Percentiles rank a stretch among this genome's conserved stretches.
Conservation (phyloP, 1,140 invertebrate species). For the Hyphantria cunea region DNA sequence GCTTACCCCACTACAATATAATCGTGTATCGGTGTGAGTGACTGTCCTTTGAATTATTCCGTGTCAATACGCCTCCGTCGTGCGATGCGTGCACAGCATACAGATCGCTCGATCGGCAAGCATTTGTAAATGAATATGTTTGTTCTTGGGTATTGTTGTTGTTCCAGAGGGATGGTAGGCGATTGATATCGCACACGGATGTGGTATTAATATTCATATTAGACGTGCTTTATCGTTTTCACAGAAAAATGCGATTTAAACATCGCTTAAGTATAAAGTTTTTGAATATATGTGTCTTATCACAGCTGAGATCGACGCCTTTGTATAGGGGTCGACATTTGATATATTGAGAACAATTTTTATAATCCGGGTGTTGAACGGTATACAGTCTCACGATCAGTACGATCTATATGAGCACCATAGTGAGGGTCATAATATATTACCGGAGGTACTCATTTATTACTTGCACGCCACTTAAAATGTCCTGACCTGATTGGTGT, state of each 20-base stretch:
- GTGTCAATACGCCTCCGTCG: constrained; percentile 57
- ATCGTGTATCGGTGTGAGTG: constrained; percentile 52
- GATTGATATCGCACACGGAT: constrained; percentile 58
- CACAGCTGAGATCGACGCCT: background rate
- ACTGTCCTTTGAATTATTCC: constrained; percentile 52
- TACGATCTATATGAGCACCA: constrained; percentile 29
- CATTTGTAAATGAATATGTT: constrained; percentile 59
- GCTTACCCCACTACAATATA: constrained; percentile 39
- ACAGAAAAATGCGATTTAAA: background rate
- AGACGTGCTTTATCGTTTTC: constrained; percentile 33
- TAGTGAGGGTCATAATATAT: constrained; percentile 46
- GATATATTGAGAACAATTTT: no score
- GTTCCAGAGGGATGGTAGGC: constrained; percentile 47
- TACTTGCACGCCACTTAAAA: constrained; percentile 36
- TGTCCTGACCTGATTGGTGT: constrained; percentile 45
- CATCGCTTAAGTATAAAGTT: constrained; percentile 18
- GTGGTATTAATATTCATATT: constrained; percentile 52
- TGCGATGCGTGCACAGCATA: constrained; percentile 66
- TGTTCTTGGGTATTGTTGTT: constrained; percentile 61
- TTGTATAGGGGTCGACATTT: no score
- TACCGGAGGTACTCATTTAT: constrained; percentile 56
- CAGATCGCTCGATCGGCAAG: constrained; percentile 51
- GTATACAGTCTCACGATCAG: background rate
- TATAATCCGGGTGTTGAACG: no score
- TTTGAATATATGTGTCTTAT: constrained; percentile 5